Evolutionary conservation across 2,797 vertebrate species (phyloP), one percentile per base, ranked within the genome.

Genomic region (Lepus townsendii): DNA sequence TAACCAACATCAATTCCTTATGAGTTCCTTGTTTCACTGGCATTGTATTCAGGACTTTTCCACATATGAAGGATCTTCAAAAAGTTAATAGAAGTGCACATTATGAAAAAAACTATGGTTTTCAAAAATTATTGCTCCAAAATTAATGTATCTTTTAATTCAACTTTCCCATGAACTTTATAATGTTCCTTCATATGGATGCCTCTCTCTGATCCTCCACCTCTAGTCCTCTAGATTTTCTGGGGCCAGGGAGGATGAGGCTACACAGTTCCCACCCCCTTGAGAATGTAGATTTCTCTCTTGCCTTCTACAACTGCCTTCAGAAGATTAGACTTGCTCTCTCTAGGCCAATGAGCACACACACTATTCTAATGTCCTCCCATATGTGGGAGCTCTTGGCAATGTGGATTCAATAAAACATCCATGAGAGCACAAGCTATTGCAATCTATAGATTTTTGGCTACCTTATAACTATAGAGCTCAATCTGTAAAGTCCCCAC

Each of bases 391-490:
- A 62, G 57, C 42, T 78, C 19, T 73, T 69, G 72, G 14, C 4
- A 75, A 4, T 63, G 32, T 19, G 22, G 35, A 54, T 63, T 93
- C 76, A 60, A 35, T 54, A 72, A 62, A 22, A 65, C 1, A 26
- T 35, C 54, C 50, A 16, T 3, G 35, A 89, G 17, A 73, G 4
- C 7, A 72, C 19, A 47, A 1, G 2, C 54, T 76, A 27, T 63
- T 83, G 89, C 12, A 54, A 35, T 86, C 72, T 69, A 83, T 13
- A 62, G 52, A 83, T 76, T 82, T 86, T 75, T 68, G 76, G 68
- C 47, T 92, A n/a, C 32, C 52, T 75, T 93, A 10, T 30, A 27
- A 47, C 12, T 71, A 5, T 42, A 65, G 35, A 72, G 32, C 69
- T 86, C 12, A 83, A 62, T 20, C 71, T 79, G 22, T 38, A 63